phyloP scores from a whole-genome alignment of 2,113 vertebrate species.

The Odontesthes bonariensis region DNA sequence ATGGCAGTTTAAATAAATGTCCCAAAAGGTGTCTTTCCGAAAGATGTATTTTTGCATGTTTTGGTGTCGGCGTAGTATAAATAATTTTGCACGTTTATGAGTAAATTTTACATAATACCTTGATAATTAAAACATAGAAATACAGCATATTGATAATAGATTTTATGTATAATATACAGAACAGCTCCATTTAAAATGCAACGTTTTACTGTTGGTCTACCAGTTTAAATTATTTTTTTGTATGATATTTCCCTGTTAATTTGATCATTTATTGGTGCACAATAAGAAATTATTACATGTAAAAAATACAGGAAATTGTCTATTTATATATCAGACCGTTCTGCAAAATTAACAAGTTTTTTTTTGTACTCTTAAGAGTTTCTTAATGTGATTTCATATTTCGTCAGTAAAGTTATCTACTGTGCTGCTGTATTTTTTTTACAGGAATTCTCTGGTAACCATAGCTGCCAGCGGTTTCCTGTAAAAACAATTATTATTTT shows the following conservation, averaged over 20 bases:
- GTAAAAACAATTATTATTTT: neutral
- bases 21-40: too few species aligned
- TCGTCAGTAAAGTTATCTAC: constrained; percentile 1
- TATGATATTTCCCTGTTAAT: neutral
- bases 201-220: too few species aligned
- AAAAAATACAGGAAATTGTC: neutral
- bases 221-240: neutral
- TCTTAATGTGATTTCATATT: constrained; percentile 24
- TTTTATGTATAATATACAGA: too few species aligned
- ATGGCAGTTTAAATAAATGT: too few species aligned
- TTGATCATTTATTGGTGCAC: neutral
- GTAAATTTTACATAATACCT: too few species aligned
- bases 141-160: too few species aligned
- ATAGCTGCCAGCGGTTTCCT: constrained; percentile 1
- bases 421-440: neutral
- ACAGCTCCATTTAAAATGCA: constrained; percentile 1
- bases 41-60: too few species aligned
- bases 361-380: too few species aligned
- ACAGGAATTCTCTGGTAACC: constrained; percentile 10
- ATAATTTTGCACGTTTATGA: too few species aligned
- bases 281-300: neutral
- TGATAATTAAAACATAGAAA: too few species aligned
- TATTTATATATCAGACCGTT: neutral
- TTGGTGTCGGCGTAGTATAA: too few species aligned
- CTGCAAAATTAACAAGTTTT: neutral